Conservation (phyloP, 1,140 invertebrate genomes). For the Aphaenogaster floridana region DNA sequence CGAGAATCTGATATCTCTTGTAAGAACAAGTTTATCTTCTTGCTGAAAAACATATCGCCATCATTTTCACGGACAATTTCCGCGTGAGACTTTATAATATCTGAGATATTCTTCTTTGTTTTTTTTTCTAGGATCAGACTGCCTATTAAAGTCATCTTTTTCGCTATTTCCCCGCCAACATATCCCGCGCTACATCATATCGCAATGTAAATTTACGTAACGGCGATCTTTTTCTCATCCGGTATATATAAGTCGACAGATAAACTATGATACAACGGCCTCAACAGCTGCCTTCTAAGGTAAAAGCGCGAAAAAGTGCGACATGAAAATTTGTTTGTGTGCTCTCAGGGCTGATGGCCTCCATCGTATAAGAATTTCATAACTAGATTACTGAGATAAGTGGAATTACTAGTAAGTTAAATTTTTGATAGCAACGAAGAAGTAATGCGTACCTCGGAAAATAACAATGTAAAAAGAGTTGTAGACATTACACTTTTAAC, state of each 20-base stretch:
- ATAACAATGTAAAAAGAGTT: not conserved
- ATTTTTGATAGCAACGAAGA: not conserved
- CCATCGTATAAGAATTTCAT: not conserved
- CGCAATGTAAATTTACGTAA: constrained; percentile 23
- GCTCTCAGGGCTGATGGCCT: not conserved
- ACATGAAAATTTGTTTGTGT: constrained; percentile 1
- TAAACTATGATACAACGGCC: constrained; percentile 1
- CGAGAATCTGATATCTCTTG: not conserved
- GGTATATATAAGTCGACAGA: constrained; percentile 18
- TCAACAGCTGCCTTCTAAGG: not conserved
- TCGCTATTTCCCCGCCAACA: not conserved
- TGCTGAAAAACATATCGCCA: not conserved
- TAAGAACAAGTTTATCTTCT: not conserved
- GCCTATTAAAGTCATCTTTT: not conserved
- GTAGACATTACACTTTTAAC: not conserved
- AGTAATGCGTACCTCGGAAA: not conserved
- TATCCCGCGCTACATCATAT: not conserved
- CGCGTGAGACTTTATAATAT: not conserved
- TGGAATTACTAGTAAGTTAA: not conserved
- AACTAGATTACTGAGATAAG: not conserved
- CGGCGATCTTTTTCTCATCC: not conserved
- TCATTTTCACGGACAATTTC: not conserved
- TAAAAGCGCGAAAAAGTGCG: constrained; percentile 8
- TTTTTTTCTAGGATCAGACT: not conserved
- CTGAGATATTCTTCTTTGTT: not conserved